A percentile compares a stretch with the other conserved stretches of the same genome.
Conservation (phyloP, 2,113 vertebrate species). For the Prionailurus bengalensis region DNA sequence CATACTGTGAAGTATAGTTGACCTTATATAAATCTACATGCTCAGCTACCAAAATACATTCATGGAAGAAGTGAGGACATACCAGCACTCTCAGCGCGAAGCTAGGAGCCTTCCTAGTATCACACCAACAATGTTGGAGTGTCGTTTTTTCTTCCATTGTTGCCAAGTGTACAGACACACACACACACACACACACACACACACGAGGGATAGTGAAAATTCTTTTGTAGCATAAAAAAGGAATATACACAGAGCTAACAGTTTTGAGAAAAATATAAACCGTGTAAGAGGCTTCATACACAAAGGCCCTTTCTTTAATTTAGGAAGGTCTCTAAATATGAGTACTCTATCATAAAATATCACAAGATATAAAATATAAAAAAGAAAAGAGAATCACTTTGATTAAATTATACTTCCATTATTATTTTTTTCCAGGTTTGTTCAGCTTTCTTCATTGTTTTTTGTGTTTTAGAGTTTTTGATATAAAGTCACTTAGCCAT, state of each 20-base stretch:
- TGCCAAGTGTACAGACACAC: not conserved
- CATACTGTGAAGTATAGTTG: not conserved
- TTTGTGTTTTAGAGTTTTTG: not conserved
- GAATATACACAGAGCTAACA: not conserved
- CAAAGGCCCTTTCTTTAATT: not conserved
- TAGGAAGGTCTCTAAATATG: not conserved
- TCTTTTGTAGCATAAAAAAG: not conserved
- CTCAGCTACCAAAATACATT: not conserved
- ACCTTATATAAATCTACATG: not conserved
- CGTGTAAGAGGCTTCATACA: not conserved
- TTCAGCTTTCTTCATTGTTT: not conserved
- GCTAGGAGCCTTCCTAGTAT: too few species aligned
- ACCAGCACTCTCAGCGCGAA: accelerated
- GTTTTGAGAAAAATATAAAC: not conserved
- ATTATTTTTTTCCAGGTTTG: not conserved
- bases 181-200: not conserved
- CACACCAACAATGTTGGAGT: not conserved
- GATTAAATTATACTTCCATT: not conserved
- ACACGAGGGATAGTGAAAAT: not conserved
- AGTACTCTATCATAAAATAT: not conserved
- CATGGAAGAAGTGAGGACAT: not conserved
- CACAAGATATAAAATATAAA: not conserved
- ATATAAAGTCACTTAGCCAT: not conserved
- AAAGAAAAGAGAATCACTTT: not conserved
- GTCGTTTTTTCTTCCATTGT: not conserved